phyloP scores from a whole-genome alignment of 2,113 vertebrate genomes.

The Tor tambroides region DNA sequence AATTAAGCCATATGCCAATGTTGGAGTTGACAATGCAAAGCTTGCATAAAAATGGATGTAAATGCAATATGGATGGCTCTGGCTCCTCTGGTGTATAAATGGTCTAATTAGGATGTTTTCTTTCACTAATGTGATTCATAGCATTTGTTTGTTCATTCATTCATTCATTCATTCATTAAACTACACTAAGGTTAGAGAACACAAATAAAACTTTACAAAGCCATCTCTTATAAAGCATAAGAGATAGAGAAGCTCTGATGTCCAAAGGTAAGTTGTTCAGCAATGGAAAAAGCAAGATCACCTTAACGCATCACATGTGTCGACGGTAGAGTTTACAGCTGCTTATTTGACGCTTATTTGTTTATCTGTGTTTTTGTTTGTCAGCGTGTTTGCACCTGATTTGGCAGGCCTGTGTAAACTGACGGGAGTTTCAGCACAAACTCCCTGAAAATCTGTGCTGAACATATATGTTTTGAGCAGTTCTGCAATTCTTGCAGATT shows the following conservation, averaged over 20 bases:
- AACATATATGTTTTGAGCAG: not conserved
- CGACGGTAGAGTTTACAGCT: not conserved
- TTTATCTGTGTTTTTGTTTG: not conserved
- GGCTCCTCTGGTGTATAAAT: not conserved
- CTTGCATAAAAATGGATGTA: not conserved
- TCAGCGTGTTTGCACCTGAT: not conserved
- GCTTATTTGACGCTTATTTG: not conserved
- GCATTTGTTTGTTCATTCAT: not conserved
- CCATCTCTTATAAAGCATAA: not conserved
- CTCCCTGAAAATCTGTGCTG: not conserved
- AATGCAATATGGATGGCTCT: not conserved
- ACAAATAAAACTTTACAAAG: not conserved
- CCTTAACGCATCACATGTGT: accelerated
- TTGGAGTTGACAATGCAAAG: not conserved
- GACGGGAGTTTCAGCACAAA: not conserved
- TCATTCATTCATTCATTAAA: not conserved
- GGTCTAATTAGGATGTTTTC: not conserved
- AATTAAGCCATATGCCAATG: not conserved
- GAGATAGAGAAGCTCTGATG: not conserved
- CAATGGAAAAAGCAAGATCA: not conserved
- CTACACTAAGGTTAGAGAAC: not conserved
- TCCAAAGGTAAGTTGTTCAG: not conserved
- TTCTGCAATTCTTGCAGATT: no score
- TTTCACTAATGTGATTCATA: not conserved
- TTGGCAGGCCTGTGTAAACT: not conserved